A percentile compares a stretch with the other conserved stretches of the same genome.
phyloP scores from a whole-genome alignment of 2,113 vertebrate genomes.

The Oceanites oceanicus region DNA sequence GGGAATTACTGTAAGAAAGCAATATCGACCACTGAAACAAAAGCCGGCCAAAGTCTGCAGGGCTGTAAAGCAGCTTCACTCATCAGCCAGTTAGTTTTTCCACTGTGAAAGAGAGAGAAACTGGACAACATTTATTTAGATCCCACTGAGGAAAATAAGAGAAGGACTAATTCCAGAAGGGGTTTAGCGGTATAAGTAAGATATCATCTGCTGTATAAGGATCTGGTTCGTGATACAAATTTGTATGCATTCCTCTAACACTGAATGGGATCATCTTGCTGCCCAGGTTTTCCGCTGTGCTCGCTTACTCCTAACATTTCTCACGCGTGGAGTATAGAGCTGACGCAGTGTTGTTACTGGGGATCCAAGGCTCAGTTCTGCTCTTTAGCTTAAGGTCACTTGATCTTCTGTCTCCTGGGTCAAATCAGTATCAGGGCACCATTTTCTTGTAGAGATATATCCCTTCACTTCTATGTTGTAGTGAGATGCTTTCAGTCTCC shows the following conservation, averaged over 20 bases:
- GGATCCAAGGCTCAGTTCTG: neutral
- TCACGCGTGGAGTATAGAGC: rapidly evolving
- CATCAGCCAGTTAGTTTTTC: neutral
- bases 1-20: neutral
- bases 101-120: neutral
- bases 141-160: neutral
- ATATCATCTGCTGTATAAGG: neutral
- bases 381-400: neutral
- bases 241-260: neutral
- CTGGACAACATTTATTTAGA: neutral
- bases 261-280: neutral
- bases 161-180: neutral
- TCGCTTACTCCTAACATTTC: neutral
- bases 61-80: neutral
- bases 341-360: neutral
- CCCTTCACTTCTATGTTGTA: neutral
- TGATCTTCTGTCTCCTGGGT: neutral
- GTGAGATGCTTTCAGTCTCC: neutral
- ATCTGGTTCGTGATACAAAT: neutral
- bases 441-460: neutral
- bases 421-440: neutral
- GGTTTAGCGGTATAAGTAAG: neutral
- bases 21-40: neutral
- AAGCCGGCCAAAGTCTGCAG: neutral
- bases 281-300: neutral